Base-by-base conservation (phyloP, 2,113 vertebrate species). In the Zosterops lateralis region DNA sequence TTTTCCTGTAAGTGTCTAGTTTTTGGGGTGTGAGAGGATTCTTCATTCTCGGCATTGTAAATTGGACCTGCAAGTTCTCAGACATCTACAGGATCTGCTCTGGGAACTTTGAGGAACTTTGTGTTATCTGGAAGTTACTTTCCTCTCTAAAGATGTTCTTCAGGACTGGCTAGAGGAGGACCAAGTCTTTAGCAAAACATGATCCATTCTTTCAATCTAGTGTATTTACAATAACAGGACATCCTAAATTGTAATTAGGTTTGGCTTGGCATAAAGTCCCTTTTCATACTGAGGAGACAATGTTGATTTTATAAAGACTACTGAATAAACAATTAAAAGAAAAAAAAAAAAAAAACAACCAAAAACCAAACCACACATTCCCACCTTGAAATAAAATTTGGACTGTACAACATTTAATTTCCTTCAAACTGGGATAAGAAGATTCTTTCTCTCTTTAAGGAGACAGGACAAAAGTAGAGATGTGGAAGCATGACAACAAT, bases 151-250 rank as follows among this genome's bases (percentile, higher is more conserved):
- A 87, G 26, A 70, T 61, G 14, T 91, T 95, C 53, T 73, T 92
- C 67, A 77, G 71, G 51, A 32, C 86, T 71, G 19, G 57, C 16
- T 62, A 73, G 50, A 91, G 20, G 31, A 78, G 32, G 68, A 88
- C 36, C 58, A 44, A 79, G 22, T 45, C 72, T 72, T 92, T 51
- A 77, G 32, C 48, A 86, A 94, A 95, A 87, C 31, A 38, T 29
- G 28, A 65, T 80, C 65, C 16, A 50, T 78, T 84, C 45, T 60
- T 92, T 88, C 67, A 67, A 22, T 86, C 36, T 70, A 83, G 44
- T 48, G 47, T 86, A 81, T 95, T 94, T 90, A 95, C 85, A 91
- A 80, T 71, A 91, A 44, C 17, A 73, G 77, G 82, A 76, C 44
- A 88, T 92, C 24, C 51, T 85, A 57, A 80, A 71, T 26, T 80